Base-by-base conservation (phyloP, 1,140 invertebrate species). In the Microvelia longipes region DNA sequence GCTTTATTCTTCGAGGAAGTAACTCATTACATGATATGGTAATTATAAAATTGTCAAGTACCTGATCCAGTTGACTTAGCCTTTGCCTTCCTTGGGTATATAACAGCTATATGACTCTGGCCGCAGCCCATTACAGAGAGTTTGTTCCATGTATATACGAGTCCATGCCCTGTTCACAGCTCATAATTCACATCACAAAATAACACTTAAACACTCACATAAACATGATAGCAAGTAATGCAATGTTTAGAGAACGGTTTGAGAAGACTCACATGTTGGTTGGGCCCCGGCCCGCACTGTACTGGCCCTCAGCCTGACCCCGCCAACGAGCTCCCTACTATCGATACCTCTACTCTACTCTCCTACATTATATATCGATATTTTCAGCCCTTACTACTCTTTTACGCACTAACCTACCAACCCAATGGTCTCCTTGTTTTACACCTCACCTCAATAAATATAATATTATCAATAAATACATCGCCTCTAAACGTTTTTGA, bases 31-130 rank as follows among this genome's bases (percentile, higher is more conserved):
- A n/a, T n/a, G n/a, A n/a, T n/a, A n/a, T n/a, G n/a, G n/a, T n/a
- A n/a, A n/a, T n/a, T n/a, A n/a, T n/a, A n/a, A n/a, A n/a, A n/a
- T n/a, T n/a, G n/a, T 50, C 35, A 19, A 5, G 35, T 26, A 70
- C 69, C 69, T 70, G 69, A 70, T 63, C 63, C 64, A 35, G 11
- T 67, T 14, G 66, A 29, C 68, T 71, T 71, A 28, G 15, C 67
- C 50, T 76, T 76, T n/a, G 73, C 73, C 66, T 75, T 76, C 29
- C 74, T 71, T 11, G 74, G 75, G 70, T 76, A 76, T 19, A 76
- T 73, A 68, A 74, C 75, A 50, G 74, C 75, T 64, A 76, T 75
- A 50, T 75, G 71, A 71, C 75, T 76, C 67, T 76, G 75, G 30
- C 75, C 75, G 71, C 75, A 75, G 62, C 75, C 75, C 74, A 75